Conservation (phyloP, 2,113 vertebrate species). For the Anolis sagrei region DNA sequence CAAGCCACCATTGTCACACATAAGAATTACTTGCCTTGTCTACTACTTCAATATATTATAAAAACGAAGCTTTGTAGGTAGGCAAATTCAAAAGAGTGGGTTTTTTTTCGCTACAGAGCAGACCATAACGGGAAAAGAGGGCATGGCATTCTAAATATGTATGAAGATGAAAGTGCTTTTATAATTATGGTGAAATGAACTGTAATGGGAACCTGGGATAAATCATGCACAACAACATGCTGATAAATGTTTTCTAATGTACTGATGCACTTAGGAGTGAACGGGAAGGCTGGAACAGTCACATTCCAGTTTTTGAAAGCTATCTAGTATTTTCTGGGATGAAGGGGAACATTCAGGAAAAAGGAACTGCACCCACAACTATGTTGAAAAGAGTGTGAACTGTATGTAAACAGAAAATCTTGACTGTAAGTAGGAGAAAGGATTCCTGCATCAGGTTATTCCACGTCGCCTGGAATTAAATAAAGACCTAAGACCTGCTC, state of each 20-base stretch:
- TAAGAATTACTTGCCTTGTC: not conserved
- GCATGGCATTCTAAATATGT: not conserved
- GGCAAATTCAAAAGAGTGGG: too few relatives aligned
- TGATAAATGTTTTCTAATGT: not conserved
- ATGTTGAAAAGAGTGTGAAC: not conserved
- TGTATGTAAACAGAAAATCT: too few relatives aligned
- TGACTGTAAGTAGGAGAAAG: not conserved
- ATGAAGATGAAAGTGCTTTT: not conserved
- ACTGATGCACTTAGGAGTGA: too few relatives aligned
- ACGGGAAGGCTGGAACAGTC: not conserved
- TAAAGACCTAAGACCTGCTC: not conserved
- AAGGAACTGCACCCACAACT: not conserved
- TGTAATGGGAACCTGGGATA: not conserved
- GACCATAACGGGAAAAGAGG: not conserved
- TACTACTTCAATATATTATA: not conserved
- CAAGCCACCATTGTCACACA: not conserved
- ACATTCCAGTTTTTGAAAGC: not conserved
- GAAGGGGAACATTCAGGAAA: not conserved
- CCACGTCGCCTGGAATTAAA: not conserved
- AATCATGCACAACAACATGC: too few relatives aligned
- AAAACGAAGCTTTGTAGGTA: not conserved
- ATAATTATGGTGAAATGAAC: not conserved
- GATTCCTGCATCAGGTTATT: not conserved
- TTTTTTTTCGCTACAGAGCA: not conserved
- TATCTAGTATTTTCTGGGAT: not conserved